phyloP scores from a whole-genome alignment of 2,888 invertebrate species.

The Sphecodes monilicornis region DNA sequence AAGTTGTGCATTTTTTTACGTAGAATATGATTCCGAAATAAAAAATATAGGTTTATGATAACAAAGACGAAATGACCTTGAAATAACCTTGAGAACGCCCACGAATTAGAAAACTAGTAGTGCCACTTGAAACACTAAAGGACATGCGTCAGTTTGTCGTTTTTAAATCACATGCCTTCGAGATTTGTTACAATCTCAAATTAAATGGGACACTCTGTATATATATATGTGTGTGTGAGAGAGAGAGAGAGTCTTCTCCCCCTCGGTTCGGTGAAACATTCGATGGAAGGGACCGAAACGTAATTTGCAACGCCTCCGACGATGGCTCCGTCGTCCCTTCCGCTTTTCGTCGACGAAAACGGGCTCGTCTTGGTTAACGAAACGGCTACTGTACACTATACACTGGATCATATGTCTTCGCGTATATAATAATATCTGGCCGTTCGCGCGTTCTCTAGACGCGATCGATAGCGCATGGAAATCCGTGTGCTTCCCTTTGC shows the following conservation, averaged over 20 bases:
- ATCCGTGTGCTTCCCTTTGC: conserved; percentile 25
- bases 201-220: too few species aligned
- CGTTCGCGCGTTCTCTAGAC: conserved; percentile 15
- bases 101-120: too few species aligned
- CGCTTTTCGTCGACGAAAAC: conserved; percentile 2
- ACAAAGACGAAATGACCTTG: too few species aligned
- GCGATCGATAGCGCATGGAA: conserved; percentile 36
- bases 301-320: conserved; percentile 66
- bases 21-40: too few species aligned
- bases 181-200: too few species aligned
- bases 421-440: conserved; percentile 20
- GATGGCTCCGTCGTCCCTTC: conserved; percentile 38
- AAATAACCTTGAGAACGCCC: too few species aligned
- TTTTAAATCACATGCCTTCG: too few species aligned
- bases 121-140: too few species aligned
- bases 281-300: conserved; percentile 52
- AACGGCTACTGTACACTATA: not conserved
- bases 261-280: conserved; percentile 35
- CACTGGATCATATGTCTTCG: conserved; percentile 40
- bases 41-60: too few species aligned
- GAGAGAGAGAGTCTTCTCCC: conserved; percentile 31
- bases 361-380: conserved; percentile 37
- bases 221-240: too few species aligned
- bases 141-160: too few species aligned
- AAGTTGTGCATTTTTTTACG: too few species aligned